Base-by-base conservation (phyloP, 2,797 vertebrate species). In the Paratrypauchen microcephalus region DNA sequence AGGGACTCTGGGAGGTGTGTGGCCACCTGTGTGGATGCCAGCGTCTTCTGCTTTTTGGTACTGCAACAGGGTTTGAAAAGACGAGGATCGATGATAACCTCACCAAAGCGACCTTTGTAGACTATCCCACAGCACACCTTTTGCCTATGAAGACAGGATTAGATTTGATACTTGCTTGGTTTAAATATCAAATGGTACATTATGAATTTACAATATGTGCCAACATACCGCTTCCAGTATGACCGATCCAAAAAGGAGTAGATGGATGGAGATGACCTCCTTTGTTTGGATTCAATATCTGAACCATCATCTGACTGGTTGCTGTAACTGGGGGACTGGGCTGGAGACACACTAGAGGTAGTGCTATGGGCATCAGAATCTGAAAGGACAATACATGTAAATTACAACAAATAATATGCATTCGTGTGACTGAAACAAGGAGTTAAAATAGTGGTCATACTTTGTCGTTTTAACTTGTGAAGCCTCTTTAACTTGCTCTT, bases 61-160 rank as follows among this genome's bases (percentile, higher is more conserved):
- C 89, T 92, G 79, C 94, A 95, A 89, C 94, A 95, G 66, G 94
- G 94, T 71, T 95, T 95, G 78, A 95, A 95, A 69, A 95, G 88
- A 5, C 94, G 93, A 4, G 94, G 94, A 50, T 95, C 94, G 5
- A 95, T 95, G 50, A 95, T 94, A 65, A 95, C 94, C 72, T 95
- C 94, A 13, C 94, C 94, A 47, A 94, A 95, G 9, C 93, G 92
- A 4, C 94, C 94, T 74, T 95, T 95, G 72, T 95, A 95, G 77
- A 95, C 84, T 6, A 95, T 95, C 32, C 94, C 94, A 74, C 94
- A 95, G 82, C 94, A 95, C 60, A 95, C 92, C 60, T 94, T 95
- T 48, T 95, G 93, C 78, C 94, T 95, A 72, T 39, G 81, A 58
- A 5, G 8, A 9, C 21, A 32, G 16, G 19, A 13, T 54, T 2